Conservation (phyloP, 2,888 invertebrate genomes). For the Apoderus coryli region DNA sequence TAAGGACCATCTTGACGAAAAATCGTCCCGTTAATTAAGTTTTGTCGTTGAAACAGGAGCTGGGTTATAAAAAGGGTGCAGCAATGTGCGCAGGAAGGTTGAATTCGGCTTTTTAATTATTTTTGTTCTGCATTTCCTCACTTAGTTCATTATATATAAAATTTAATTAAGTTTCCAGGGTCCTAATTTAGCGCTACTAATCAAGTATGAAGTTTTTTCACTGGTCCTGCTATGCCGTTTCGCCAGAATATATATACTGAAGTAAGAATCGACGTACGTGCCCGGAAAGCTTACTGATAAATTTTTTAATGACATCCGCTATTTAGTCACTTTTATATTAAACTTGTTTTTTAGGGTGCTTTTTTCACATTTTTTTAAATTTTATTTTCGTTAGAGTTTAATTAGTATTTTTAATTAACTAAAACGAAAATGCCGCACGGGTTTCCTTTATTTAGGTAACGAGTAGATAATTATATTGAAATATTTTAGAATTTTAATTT, state of each 20-base stretch:
- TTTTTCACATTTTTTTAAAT: no score
- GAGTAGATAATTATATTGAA: no score
- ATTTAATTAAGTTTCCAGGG: slow-evolving; percentile 37
- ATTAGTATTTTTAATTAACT: no score
- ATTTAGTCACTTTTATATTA: slow-evolving; percentile 21
- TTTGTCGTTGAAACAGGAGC: no score
- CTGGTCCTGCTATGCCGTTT: slow-evolving; percentile 7
- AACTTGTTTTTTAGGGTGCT: no score
- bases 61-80: no score
- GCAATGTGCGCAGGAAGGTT: slow-evolving; percentile 28
- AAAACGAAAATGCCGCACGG: no score
- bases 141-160: slow-evolving; percentile 38
- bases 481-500: no score
- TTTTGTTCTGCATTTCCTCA: slow-evolving; percentile 38
- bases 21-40: slow-evolving; percentile 36
- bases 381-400: no score
- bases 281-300: slow-evolving; percentile 30
- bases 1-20: slow-evolving; percentile 27
- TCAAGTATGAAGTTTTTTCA: slow-evolving; percentile 36
- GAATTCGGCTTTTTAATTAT: slow-evolving; percentile 38
- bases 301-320: slow-evolving; percentile 29
- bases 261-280: slow-evolving; percentile 33
- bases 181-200: slow-evolving; percentile 38
- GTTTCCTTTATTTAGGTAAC: no score
- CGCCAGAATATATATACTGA: slow-evolving; percentile 18